Percentiles rank a stretch among this genome's conserved stretches.
Conservation (phyloP, 1,140 invertebrate genomes). For the Habropoda laboriosa region DNA sequence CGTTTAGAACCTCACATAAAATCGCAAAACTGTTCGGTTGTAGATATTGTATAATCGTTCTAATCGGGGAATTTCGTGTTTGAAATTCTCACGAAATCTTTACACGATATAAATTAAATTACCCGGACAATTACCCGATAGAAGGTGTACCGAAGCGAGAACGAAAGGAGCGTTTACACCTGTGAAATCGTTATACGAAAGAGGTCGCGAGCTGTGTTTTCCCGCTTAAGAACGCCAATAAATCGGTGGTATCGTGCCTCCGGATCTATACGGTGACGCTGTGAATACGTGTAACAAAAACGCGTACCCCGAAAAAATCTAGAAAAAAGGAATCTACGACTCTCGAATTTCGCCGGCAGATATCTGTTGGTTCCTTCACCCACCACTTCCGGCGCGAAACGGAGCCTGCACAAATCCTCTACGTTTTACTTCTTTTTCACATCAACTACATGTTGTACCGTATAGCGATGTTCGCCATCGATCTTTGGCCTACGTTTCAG, state of each 20-base stretch:
- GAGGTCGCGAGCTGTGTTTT: conserved; percentile 26
- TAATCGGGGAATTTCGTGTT: no score
- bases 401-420: conserved; percentile 18
- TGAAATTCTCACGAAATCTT: no score
- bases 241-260: conserved; percentile 52
- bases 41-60: no score
- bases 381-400: conserved; percentile 56
- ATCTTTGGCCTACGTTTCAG: conserved; percentile 52
- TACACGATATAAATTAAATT: no score
- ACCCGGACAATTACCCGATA: neutral
- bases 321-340: conserved; percentile 34
- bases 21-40: neutral
- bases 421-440: conserved; percentile 36
- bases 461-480: conserved; percentile 44
- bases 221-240: conserved; percentile 47
- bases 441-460: conserved; percentile 24
- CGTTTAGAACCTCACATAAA: neutral
- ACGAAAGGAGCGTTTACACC: neutral
- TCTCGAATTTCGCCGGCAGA: conserved; percentile 59
- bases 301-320: conserved; percentile 16
- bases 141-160: neutral
- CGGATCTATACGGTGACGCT: conserved; percentile 51
- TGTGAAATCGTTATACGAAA: conserved; percentile 33
- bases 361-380: conserved; percentile 31
- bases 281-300: neutral